phyloP scores from a whole-genome alignment of 2,888 invertebrate species.

The Drosophila rubida region DNA sequence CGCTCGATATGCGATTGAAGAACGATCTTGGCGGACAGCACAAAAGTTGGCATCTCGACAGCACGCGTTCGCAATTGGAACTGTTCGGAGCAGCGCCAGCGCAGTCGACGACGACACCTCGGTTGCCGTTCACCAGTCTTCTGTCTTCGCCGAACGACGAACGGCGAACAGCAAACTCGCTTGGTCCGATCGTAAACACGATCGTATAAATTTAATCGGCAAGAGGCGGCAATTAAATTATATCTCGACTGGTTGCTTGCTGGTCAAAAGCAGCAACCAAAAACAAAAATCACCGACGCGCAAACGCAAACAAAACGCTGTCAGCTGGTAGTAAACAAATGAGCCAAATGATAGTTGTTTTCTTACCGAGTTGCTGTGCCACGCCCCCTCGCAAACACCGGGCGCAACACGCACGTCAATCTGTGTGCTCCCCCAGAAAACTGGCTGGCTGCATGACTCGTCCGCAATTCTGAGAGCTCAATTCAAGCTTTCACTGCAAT shows the following conservation, averaged over 20 bases:
- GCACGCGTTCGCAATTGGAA: conserved; percentile 43
- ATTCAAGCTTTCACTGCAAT: conserved; percentile 27
- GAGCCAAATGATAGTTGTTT: conserved; percentile 13
- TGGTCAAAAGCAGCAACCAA: conserved; percentile 1
- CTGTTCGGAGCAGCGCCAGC: conserved; percentile 21
- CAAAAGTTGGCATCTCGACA: conserved; percentile 48
- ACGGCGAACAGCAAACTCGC: conserved; percentile 7
- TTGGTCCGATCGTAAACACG: conserved; percentile 33
- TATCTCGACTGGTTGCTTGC: conserved; percentile 6
- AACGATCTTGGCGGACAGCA: conserved; percentile 4
- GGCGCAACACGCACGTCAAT: neutral
- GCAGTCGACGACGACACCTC: conserved; percentile 40
- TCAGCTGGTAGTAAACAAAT: conserved; percentile 23
- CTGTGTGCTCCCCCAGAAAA: neutral
- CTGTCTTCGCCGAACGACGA: conserved; percentile 7
- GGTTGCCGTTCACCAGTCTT: conserved; percentile 9
- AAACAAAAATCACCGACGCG: neutral
- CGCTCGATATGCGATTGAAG: conserved; percentile 10
- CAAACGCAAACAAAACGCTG: conserved; percentile 1
- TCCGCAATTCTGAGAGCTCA: neutral
- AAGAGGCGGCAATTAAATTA: conserved; percentile 39
- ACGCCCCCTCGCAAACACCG: neutral
- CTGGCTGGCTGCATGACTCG: conserved; percentile 12
- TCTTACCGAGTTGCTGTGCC: neutral
- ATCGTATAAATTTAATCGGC: conserved; percentile 53